Evolutionary conservation across 2,888 invertebrate species (phyloP).

Genomic region (Perdita meconis): DNA sequence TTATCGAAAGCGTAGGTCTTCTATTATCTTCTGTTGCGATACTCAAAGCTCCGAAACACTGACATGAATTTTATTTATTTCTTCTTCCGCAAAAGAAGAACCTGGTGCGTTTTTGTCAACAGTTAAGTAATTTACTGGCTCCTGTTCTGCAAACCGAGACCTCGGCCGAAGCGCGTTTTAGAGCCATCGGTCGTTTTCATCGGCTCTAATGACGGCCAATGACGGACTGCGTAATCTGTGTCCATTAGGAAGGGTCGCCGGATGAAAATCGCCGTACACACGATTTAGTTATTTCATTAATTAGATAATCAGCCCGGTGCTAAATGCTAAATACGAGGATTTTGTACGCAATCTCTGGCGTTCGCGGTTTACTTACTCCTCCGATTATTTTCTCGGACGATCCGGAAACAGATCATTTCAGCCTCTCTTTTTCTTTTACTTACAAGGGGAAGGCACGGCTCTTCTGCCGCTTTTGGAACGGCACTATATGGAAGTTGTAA

Average conservation of each 20-base stretch:
- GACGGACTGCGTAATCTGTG: conserved; percentile 54
- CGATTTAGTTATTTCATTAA: conserved; percentile 57
- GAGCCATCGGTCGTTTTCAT: conserved; percentile 56
- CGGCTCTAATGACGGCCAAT: conserved; percentile 50
- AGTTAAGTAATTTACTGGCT: conserved; percentile 73
- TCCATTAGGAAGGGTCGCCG: conserved; percentile 41
- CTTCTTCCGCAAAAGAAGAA: conserved; percentile 44
- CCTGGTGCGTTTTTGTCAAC: conserved; percentile 68
- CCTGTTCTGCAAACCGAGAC: conserved; percentile 68
- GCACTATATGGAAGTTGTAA: too few relatives aligned
- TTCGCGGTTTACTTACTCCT: conserved; percentile 11
- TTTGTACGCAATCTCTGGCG: conserved; percentile 24
- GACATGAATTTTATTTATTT: too few relatives aligned
- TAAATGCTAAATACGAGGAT: conserved; percentile 45
- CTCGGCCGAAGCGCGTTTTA: conserved; percentile 29
- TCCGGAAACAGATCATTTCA: conserved; percentile 4
- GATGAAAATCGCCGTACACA: conserved; percentile 47
- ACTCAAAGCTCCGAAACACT: too few relatives aligned
- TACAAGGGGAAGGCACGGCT: too few relatives aligned
- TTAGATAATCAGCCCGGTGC: conserved; percentile 46
- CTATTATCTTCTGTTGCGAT: too few relatives aligned
- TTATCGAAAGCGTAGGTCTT: too few relatives aligned
- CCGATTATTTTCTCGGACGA: conserved; percentile 27
- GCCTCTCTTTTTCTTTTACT: background rate
- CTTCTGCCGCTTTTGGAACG: too few relatives aligned